Evolutionary conservation across 1,140 invertebrate species (phyloP).

Genomic region (Pollicipes pollicipes): DNA sequence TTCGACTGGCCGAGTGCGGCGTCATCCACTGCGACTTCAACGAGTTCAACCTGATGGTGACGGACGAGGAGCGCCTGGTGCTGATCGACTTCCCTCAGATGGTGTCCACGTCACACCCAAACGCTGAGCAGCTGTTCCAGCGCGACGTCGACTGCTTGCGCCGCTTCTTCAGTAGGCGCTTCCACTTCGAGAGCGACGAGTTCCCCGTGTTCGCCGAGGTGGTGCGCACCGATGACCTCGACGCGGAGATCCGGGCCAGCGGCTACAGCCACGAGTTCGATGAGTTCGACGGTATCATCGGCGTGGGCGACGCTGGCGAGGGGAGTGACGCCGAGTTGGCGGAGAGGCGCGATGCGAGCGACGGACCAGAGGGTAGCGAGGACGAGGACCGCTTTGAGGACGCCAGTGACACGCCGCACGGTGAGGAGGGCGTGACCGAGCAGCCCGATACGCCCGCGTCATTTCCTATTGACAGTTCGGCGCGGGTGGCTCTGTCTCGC

Average conservation of each 20-base stretch:
- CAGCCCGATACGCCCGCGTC: conserved; percentile 22
- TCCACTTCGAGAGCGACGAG: conserved; percentile 74
- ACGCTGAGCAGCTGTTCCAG: conserved; percentile 86
- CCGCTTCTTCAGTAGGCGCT: conserved; percentile 80
- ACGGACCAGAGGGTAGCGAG: conserved; percentile 17
- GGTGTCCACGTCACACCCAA: conserved; percentile 80
- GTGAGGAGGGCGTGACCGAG: conserved; percentile 17
- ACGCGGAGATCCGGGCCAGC: conserved; percentile 76
- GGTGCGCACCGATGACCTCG: conserved; percentile 54
- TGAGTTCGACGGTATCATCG: conserved; percentile 24
- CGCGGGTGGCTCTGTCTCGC: conserved; percentile 3
- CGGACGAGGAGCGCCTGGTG: conserved; percentile 53
- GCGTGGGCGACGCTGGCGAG: conserved; percentile 29
- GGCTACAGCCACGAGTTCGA: conserved; percentile 74
- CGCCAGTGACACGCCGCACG: conserved; percentile 17
- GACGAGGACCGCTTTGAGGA: conserved; percentile 21
- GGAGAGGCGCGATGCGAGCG: conserved; percentile 9
- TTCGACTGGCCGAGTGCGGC: conserved; percentile 75
- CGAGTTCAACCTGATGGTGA: conserved; percentile 93
- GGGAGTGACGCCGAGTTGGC: neutral
- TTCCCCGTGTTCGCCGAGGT: conserved; percentile 73
- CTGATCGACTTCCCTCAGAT: conserved; percentile 99
- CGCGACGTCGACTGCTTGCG: conserved; percentile 85
- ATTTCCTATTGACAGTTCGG: conserved; percentile 10
- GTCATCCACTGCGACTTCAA: conserved; percentile 99